Base-by-base conservation (phyloP, 2,797 vertebrate species). In the Cuniculus paca region DNA sequence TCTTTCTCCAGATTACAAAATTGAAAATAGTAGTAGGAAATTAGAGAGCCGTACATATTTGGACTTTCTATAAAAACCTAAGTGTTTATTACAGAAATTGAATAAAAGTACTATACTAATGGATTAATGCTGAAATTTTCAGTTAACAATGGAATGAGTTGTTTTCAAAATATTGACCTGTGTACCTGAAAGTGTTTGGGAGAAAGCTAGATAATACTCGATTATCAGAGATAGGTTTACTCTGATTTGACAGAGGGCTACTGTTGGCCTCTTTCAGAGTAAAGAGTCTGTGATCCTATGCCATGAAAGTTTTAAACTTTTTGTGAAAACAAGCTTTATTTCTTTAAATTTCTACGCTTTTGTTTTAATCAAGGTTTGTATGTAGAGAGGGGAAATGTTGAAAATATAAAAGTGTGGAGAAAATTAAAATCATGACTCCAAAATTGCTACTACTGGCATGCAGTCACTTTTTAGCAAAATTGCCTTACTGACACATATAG, bases 251-350 rank as follows among this genome's bases (percentile, higher is more conserved):
- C 45, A 87, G 8, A 70, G 75, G 12, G 10, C 54, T 90, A 75
- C n/a, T 26, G 12, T 88, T 79, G 42, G 6, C 63, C 45, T 86
- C 31, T 90, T 90, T 36, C 45, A 89, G 24, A 83, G 17, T 31
- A 94, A 93, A 77, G 60, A 72, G 58, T 87, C 45, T 88, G 0
- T 75, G 39, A 88, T 42, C 80, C 42, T 5, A 3, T 85, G 48
- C 80, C 83, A 52, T 77, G 24, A 3, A 91, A 90, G 26, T 84
- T 96, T 81, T 93, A 85, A 48, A 74, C 14, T 36, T 85, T 42
- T 88, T 94, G 22, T 93, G 39, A 96, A 96, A 89, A 60, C 24
- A 91, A 75, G 63, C 50, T 65, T 85, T 52, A 56, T 56, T 90
- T 91, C 93, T 20, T 72, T 72, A 12, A 92, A 48, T 90, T 70